Evolutionary conservation across 2,113 vertebrate species (phyloP).

Genomic region (Agapornis roseicollis): DNA sequence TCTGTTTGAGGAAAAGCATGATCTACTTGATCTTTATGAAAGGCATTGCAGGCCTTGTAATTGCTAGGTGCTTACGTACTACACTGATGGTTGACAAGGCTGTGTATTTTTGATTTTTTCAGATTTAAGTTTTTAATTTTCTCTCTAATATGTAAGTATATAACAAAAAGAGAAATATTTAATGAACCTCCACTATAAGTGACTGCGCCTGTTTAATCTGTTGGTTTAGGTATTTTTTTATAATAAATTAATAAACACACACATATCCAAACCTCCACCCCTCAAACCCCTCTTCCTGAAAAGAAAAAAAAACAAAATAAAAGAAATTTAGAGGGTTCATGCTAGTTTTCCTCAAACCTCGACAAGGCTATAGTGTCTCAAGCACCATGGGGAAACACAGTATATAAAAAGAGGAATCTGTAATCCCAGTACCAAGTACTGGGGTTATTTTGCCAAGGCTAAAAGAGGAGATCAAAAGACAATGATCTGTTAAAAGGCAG

Average conservation of each 20-base stretch:
- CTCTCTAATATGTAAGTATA: background rate
- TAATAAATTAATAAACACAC: background rate
- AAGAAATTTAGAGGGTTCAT: background rate
- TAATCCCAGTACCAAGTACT: background rate
- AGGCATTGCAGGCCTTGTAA: conserved; percentile 27
- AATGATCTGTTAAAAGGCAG: background rate
- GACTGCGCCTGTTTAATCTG: background rate
- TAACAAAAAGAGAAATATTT: background rate
- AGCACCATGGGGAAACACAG: background rate
- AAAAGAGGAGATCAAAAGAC: background rate
- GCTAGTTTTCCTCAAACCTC: background rate
- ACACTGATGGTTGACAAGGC: background rate
- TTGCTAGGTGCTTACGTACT: conserved; percentile 5
- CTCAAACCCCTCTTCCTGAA: fast-evolving
- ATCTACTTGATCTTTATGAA: conserved; percentile 54
- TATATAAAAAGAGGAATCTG: background rate
- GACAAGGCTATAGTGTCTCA: background rate
- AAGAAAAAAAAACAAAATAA: background rate
- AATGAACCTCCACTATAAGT: background rate
- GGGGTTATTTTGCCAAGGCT: background rate
- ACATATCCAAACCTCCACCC: background rate
- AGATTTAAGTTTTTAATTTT: background rate
- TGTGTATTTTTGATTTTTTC: background rate
- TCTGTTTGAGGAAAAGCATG: conserved; percentile 53
- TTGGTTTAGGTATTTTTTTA: background rate